Conservation (phyloP, 2,888 invertebrate species). For the Stegana nigrithorax region DNA sequence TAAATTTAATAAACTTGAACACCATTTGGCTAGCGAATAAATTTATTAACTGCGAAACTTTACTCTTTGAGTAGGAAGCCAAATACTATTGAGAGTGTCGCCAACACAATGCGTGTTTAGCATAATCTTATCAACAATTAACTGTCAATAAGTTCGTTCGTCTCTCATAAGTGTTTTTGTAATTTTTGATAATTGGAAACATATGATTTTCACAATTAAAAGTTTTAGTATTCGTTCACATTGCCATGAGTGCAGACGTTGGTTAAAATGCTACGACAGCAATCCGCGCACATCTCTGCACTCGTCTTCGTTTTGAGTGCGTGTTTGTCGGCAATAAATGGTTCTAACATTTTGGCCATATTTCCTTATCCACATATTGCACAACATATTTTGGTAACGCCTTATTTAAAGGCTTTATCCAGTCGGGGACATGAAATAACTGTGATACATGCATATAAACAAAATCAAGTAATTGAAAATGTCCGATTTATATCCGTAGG, state of each 20-base stretch:
- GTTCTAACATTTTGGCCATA: conserved; percentile 39
- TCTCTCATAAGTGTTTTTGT: too few relatives aligned
- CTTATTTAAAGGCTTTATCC: conserved; percentile 55
- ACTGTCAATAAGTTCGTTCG: too few relatives aligned
- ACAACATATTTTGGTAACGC: conserved; percentile 53
- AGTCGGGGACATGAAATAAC: conserved; percentile 65
- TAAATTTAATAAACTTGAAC: too few relatives aligned
- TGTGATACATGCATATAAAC: conserved; percentile 53
- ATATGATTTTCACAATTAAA: too few relatives aligned
- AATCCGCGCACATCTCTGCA: not conserved
- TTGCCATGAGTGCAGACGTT: not conserved
- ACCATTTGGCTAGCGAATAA: too few relatives aligned
- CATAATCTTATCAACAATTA: not conserved
- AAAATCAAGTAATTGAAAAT: conserved; percentile 26
- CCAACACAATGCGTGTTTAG: too few relatives aligned
- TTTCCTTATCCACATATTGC: conserved; percentile 46
- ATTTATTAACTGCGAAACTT: too few relatives aligned
- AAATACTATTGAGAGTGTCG: too few relatives aligned
- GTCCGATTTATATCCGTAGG: conserved; percentile 28
- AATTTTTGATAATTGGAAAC: too few relatives aligned
- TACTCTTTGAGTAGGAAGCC: too few relatives aligned
- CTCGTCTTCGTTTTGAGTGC: not conserved
- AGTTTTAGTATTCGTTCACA: not conserved
- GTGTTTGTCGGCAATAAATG: not conserved
- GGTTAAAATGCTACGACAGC: not conserved